Percentiles rank a stretch among this genome's conserved stretches.
phyloP scores from a whole-genome alignment of 2,888 invertebrate species.

The Oscheius onirici region DNA sequence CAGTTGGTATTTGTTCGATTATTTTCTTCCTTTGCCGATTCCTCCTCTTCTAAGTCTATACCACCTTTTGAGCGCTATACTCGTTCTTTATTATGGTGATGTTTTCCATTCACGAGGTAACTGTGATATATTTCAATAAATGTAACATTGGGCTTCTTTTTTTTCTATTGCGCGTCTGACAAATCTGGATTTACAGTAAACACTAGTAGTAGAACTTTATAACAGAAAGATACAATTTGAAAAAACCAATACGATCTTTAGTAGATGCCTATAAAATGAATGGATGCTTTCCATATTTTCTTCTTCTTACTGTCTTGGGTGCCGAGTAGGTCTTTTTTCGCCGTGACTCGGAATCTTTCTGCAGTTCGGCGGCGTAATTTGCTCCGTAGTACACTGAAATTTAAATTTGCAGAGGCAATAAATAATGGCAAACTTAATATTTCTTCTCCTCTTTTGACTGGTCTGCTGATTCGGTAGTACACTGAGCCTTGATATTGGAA shows the following conservation, averaged over 20 bases:
- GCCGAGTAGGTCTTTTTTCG: constrained; percentile 2
- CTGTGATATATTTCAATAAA: constrained; percentile 23
- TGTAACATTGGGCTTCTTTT: neutral
- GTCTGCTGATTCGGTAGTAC: constrained; percentile 75
- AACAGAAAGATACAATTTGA: too few species aligned
- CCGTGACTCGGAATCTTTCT: neutral
- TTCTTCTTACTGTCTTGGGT: neutral
- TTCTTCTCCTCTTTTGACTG: constrained; percentile 72
- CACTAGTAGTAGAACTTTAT: too few species aligned
- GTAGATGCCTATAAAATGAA: constrained; percentile 16
- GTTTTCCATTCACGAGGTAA: constrained; percentile 22
- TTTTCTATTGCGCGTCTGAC: neutral
- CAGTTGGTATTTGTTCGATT: constrained; percentile 53
- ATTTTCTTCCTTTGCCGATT: constrained; percentile 62
- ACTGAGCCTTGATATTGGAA: constrained; percentile 76
- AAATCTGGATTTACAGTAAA: neutral
- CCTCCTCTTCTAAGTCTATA: constrained; percentile 47
- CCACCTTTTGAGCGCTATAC: constrained; percentile 1
- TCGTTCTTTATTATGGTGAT: constrained; percentile 20
- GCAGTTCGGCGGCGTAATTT: constrained; percentile 6
- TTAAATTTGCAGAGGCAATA: too few species aligned
- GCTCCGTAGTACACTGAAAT: constrained; percentile 30
- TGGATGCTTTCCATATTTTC: constrained; percentile 1
- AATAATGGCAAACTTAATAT: constrained; percentile 69
- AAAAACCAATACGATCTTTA: too few species aligned